A percentile compares a stretch with the other conserved stretches of the same genome.
These are phyloP conservation scores for Drosophila niveifrons DNA, from an alignment of 2,888 invertebrate genomes.

Conservation along the genomic window DNA sequence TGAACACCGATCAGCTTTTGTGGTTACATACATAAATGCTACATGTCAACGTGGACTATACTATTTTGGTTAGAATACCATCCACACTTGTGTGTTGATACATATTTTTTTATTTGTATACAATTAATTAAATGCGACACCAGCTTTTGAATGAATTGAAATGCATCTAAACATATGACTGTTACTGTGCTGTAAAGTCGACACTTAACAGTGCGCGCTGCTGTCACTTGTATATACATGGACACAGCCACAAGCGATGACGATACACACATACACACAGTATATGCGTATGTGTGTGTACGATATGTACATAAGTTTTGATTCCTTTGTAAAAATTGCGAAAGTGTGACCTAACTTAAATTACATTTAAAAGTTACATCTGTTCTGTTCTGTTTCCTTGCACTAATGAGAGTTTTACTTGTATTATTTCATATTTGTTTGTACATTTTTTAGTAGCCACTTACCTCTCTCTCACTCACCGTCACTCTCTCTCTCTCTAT, in stretches of 20 bases:
- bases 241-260: background rate
- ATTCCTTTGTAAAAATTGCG: conserved; percentile 26
- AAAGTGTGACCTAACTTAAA: conserved; percentile 32
- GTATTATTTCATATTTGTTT: conserved; percentile 1
- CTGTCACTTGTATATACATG: conserved; percentile 12
- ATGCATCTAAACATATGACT: conserved; percentile 26
- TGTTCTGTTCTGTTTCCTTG: background rate
- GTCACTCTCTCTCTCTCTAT: conserved; percentile 20
- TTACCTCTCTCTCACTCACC: conserved; percentile 48
- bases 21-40: too few relatives aligned
- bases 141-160: conserved; percentile 5
- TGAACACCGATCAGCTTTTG: too few relatives aligned
- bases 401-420: conserved; percentile 7
- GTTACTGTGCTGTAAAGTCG: conserved; percentile 42
- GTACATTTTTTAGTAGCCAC: conserved; percentile 30
- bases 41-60: too few relatives aligned
- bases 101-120: conserved; percentile 3
- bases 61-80: too few relatives aligned
- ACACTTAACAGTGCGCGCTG: conserved; percentile 36
- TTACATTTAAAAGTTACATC: conserved; percentile 27
- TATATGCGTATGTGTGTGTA: conserved; percentile 1
- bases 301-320: conserved; percentile 8
- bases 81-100: too few relatives aligned
- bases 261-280: conserved; percentile 11
- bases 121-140: background rate